Percentiles rank a stretch among this genome's conserved stretches.
Conservation (phyloP, 2,113 vertebrate species). For the Aptenodytes patagonicus region DNA sequence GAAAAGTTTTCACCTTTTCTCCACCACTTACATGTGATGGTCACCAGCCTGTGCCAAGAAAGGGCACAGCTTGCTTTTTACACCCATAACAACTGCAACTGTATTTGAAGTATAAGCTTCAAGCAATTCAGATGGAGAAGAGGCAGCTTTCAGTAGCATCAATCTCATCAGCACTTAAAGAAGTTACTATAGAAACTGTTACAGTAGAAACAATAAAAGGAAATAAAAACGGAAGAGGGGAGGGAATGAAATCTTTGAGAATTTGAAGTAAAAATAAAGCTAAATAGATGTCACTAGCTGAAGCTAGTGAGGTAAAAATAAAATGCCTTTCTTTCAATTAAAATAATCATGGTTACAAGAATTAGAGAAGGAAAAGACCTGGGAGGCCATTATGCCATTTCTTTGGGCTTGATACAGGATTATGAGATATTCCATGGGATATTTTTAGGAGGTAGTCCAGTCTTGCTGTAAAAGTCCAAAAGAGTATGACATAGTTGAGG, state of each 20-base stretch:
- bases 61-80: not conserved
- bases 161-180: slow-evolving; percentile 44
- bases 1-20: not conserved
- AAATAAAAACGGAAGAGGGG: slow-evolving; percentile 41
- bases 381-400: not conserved
- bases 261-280: slow-evolving; percentile 31
- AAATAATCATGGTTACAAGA: not conserved
- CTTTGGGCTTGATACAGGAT: not conserved
- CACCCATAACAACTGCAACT: not conserved
- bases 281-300: not conserved
- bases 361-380: not conserved
- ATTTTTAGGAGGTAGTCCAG: not conserved
- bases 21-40: not conserved
- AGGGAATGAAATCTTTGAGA: not conserved
- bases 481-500: not conserved
- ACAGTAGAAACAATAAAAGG: slow-evolving; percentile 61
- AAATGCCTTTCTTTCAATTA: not conserved
- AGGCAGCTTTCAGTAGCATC: slow-evolving; percentile 53
- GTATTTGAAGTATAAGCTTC: slow-evolving; percentile 10
- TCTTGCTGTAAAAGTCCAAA: not conserved
- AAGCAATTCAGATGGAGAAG: slow-evolving; percentile 2
- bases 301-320: not conserved
- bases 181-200: slow-evolving; percentile 70
- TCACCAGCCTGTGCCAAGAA: not conserved
- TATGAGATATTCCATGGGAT: not conserved